Conservation (phyloP, 1,140 invertebrate species). For the Steinernema khuongi region DNA sequence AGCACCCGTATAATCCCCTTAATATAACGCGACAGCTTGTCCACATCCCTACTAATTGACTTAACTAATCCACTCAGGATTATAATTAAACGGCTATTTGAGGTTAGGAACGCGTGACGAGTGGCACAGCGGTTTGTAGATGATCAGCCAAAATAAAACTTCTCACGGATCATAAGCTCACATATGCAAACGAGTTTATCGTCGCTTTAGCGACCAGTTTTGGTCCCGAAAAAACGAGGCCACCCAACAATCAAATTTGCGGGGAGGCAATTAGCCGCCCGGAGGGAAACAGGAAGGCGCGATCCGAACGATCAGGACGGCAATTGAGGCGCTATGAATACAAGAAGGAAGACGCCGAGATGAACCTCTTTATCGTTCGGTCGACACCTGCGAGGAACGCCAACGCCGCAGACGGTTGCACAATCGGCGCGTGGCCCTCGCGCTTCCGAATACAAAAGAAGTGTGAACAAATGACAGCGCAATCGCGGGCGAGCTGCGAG, state of each 20-base stretch:
- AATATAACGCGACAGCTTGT: conserved; percentile 10
- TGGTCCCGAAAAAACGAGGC: not conserved
- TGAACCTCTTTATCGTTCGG: not conserved
- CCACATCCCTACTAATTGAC: not conserved
- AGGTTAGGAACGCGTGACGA: not conserved
- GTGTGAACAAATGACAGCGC: conserved; percentile 15
- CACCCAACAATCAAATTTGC: conserved; percentile 14
- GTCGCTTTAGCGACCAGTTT: conserved; percentile 7
- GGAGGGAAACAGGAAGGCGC: conserved; percentile 9
- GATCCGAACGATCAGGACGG: not conserved
- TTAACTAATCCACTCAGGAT: not conserved
- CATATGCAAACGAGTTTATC: not conserved
- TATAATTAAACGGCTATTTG: not conserved
- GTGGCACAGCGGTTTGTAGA: not conserved
- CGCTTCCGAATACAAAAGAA: not conserved
- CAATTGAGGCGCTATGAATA: not conserved
- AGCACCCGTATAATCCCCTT: not conserved
- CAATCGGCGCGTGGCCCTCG: not conserved
- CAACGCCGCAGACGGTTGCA: not conserved
- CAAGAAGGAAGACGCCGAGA: not conserved
- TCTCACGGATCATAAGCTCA: conserved; percentile 11
- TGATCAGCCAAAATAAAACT: conserved; percentile 2
- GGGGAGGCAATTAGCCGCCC: conserved; percentile 8
- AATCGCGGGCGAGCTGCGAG: not conserved
- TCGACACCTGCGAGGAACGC: not conserved